A percentile compares a stretch with the other conserved stretches of the same genome.
Evolutionary conservation across 2,113 vertebrate genomes (phyloP).

Genomic region (Callithrix jacchus): DNA sequence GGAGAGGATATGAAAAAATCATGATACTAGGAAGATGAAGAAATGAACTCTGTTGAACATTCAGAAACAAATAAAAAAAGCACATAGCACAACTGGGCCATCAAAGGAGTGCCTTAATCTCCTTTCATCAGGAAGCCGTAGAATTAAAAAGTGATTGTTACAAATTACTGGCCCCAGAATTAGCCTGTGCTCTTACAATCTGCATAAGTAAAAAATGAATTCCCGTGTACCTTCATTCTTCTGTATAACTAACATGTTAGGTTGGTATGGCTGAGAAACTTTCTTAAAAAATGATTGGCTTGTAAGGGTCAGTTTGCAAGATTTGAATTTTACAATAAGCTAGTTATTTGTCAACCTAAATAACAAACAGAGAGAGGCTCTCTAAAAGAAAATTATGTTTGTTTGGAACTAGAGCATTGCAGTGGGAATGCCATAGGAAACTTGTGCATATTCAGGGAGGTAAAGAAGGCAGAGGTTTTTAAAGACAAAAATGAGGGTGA

Average conservation of each 20-base stretch:
- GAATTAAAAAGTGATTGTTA: constrained; percentile 18
- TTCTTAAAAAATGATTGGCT: background rate
- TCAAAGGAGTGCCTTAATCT: background rate
- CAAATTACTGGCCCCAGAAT: background rate
- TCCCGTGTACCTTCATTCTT: background rate
- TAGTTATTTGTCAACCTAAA: background rate
- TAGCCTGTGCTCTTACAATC: background rate
- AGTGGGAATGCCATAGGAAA: background rate
- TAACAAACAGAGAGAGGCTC: background rate
- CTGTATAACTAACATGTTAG: background rate
- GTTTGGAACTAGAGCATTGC: background rate
- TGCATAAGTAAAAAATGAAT: background rate
- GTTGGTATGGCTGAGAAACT: background rate
- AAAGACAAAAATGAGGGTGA: background rate
- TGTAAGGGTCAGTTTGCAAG: background rate
- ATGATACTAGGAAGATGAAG: background rate
- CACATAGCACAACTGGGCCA: background rate
- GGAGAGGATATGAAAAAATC: background rate
- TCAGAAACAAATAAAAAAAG: background rate
- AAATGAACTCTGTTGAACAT: background rate
- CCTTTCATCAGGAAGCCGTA: background rate
- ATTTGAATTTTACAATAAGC: background rate
- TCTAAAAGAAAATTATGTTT: background rate
- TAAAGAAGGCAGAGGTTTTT: background rate
- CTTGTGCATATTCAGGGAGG: background rate